A percentile compares a stretch with the other conserved stretches of the same genome.
Evolutionary conservation across 2,113 vertebrate genomes (phyloP).

Genomic region (Suricata suricatta): DNA sequence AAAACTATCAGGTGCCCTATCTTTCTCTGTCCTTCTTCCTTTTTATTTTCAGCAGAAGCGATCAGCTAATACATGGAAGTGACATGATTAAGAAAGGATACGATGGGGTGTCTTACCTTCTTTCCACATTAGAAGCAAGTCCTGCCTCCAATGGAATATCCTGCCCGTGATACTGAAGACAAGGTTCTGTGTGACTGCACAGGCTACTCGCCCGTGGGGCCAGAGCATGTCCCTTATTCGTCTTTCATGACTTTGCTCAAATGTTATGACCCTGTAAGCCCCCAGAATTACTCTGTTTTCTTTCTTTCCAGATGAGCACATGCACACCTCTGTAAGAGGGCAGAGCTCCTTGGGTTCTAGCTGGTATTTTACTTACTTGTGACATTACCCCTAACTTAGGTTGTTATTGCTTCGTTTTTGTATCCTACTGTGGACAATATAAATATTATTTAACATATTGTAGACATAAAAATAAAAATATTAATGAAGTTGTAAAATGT

Average conservation of each 20-base stretch:
- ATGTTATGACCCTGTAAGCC: background rate
- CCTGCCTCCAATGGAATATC: background rate
- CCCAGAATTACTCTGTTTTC: background rate
- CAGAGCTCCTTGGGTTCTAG: background rate
- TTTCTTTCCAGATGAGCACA: background rate
- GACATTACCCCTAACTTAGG: background rate
- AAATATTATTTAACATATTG: background rate
- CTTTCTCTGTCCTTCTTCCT: background rate
- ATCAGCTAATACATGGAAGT: background rate
- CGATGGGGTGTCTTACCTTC: background rate
- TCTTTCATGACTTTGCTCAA: background rate
- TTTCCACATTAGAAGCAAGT: background rate
- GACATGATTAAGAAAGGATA: background rate
- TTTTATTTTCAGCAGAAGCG: background rate
- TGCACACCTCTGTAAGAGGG: background rate
- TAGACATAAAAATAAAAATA: background rate
- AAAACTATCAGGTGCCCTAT: fast-evolving
- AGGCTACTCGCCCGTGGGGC: too few relatives aligned
- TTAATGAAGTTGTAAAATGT: background rate
- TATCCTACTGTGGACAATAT: background rate
- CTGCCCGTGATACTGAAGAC: background rate
- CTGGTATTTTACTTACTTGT: background rate
- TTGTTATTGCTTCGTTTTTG: background rate
- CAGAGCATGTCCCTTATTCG: background rate
- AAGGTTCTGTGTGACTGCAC: background rate